phyloP scores from a whole-genome alignment of 2,888 invertebrate genomes.

The Zaprionus bogoriensis region DNA sequence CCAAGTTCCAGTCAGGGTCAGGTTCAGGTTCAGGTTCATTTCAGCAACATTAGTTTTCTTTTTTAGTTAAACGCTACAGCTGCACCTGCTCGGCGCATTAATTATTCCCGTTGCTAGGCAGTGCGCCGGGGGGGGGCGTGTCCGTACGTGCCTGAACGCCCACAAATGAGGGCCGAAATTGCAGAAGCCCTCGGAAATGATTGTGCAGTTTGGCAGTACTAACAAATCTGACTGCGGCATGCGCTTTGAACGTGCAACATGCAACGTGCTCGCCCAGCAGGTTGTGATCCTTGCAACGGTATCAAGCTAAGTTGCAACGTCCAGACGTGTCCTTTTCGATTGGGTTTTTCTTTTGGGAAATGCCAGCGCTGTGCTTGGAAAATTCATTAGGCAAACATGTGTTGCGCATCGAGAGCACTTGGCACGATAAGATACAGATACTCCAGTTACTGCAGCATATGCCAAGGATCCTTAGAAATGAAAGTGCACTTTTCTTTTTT shows the following conservation, averaged over 20 bases:
- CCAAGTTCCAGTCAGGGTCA: constrained; percentile 38
- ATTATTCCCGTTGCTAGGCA: constrained; percentile 18
- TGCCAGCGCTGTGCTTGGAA: constrained; percentile 40
- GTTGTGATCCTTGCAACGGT: constrained; percentile 3
- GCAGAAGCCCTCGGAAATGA: constrained; percentile 23
- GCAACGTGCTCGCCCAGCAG: constrained; percentile 12
- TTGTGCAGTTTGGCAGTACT: constrained; percentile 31
- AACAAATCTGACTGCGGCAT: constrained; percentile 33
- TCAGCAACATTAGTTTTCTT: constrained; percentile 19
- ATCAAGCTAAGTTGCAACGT: background rate
- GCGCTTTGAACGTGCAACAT: constrained; percentile 45
- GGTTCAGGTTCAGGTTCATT: constrained; percentile 5
- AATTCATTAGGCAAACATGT: constrained; percentile 40
- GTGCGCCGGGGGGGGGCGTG: constrained; percentile 10
- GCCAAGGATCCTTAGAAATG: constrained; percentile 7
- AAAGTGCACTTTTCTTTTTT: no score
- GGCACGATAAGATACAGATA: constrained; percentile 40
- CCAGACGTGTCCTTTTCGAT: constrained; percentile 52
- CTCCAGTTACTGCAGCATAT: constrained; percentile 35
- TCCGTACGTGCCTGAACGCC: constrained; percentile 27
- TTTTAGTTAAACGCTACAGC: constrained; percentile 35
- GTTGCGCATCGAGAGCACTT: constrained; percentile 23
- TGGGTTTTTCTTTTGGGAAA: constrained; percentile 35
- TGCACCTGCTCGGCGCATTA: constrained; percentile 32
- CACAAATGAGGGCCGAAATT: constrained; percentile 18